A percentile compares a stretch with the other conserved stretches of the same genome.
These are phyloP conservation scores for Anodontia alba DNA, from an alignment of 2,888 invertebrate genomes.

Conservation along the genomic window DNA sequence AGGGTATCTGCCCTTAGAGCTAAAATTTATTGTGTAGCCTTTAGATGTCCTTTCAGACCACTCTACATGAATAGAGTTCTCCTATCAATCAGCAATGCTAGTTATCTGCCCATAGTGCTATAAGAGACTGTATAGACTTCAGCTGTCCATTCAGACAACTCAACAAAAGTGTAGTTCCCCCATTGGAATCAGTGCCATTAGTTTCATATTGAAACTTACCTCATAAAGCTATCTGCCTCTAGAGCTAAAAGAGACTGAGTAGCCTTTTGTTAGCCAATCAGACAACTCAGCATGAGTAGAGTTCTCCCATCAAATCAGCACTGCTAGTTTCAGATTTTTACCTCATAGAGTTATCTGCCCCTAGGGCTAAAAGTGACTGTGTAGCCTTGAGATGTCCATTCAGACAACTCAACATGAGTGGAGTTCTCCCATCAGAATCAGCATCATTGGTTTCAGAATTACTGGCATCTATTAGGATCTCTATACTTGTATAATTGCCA, in stretches of 20 bases:
- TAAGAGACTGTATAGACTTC: conserved; percentile 55
- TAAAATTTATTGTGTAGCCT: conserved; percentile 58
- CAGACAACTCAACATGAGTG: conserved; percentile 63
- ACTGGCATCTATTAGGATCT: conserved; percentile 59
- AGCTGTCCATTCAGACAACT: conserved; percentile 58
- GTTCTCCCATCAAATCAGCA: conserved; percentile 65
- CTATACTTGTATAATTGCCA: conserved; percentile 63
- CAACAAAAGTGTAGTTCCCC: conserved; percentile 62
- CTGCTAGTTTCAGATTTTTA: conserved; percentile 62
- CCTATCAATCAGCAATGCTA: too few relatives aligned
- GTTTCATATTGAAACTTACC: conserved; percentile 34
- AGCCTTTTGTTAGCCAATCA: conserved; percentile 57
- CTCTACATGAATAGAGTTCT: conserved; percentile 63
- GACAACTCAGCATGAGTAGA: conserved; percentile 62
- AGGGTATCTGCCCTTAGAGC: conserved; percentile 57
- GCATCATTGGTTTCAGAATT: conserved; percentile 65
- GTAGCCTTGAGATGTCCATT: conserved; percentile 58
- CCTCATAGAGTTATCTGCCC: conserved; percentile 66
- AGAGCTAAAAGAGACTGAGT: conserved; percentile 55
- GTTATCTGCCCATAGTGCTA: conserved; percentile 63
- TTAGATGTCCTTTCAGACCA: conserved; percentile 54
- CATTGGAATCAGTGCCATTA: too few relatives aligned
- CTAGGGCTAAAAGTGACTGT: conserved; percentile 55
- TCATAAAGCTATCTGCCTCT: conserved; percentile 63
- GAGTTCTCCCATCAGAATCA: conserved; percentile 65